Percentiles rank a stretch among this genome's conserved stretches.
phyloP scores from a whole-genome alignment of 1,140 invertebrate genomes.

The Galleria mellonella region DNA sequence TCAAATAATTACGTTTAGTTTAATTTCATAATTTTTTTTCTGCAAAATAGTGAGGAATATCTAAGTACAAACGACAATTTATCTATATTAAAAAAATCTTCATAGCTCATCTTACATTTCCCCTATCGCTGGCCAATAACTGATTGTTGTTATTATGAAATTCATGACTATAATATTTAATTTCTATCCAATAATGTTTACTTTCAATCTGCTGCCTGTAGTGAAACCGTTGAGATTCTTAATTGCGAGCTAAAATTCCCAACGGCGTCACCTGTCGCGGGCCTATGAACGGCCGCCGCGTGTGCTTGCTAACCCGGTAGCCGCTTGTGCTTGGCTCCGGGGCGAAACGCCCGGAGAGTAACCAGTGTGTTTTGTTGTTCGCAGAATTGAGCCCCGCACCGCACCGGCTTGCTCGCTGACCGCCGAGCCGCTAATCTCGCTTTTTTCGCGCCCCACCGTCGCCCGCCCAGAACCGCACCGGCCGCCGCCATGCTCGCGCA shows the following conservation, averaged over 20 bases:
- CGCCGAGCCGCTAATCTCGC: conserved; percentile 71
- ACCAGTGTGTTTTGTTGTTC: conserved; percentile 75
- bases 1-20: too few relatives aligned
- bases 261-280: conserved; percentile 17
- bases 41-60: too few relatives aligned
- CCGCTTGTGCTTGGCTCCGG: conserved; percentile 68
- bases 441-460: conserved; percentile 65
- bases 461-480: conserved; percentile 55
- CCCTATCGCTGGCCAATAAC: conserved; percentile 30
- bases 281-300: conserved; percentile 43
- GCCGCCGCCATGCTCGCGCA: conserved; percentile 65
- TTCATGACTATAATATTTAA: too few relatives aligned
- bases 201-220: too few relatives aligned
- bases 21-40: too few relatives aligned
- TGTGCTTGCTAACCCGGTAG: conserved; percentile 67
- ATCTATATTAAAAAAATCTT: background rate
- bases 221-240: too few relatives aligned
- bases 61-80: too few relatives aligned
- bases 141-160: background rate
- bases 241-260: background rate
- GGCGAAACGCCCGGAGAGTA: conserved; percentile 54
- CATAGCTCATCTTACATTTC: conserved; percentile 15
- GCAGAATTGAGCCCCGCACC: conserved; percentile 71
- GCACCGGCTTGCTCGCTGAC: conserved; percentile 71
- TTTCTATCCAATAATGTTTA: too few relatives aligned